A percentile compares a stretch with the other conserved stretches of the same genome.
These are phyloP conservation scores for Callionymus lyra DNA, from an alignment of 2,113 vertebrate species.

Conservation along the genomic window DNA sequence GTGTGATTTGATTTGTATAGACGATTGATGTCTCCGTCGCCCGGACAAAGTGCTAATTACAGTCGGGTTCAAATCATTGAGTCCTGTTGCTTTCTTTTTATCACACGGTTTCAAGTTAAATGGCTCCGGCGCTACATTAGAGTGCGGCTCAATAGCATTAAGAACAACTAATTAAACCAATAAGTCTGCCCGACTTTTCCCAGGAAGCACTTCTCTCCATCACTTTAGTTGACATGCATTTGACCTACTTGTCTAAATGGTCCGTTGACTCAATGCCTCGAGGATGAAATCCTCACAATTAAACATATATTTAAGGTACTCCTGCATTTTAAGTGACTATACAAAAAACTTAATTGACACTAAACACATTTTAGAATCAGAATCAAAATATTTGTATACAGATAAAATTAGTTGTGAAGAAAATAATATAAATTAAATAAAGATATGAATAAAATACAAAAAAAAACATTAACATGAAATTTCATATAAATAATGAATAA, in stretches of 20 bases:
- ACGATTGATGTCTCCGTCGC: constrained; percentile 17
- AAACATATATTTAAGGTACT: no score
- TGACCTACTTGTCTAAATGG: constrained; percentile 28
- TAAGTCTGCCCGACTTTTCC: constrained; percentile 23
- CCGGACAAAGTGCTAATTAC: constrained; percentile 21
- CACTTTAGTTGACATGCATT: constrained; percentile 16
- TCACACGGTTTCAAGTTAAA: constrained; percentile 34
- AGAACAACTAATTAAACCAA: constrained; percentile 41
- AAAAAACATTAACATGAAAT: no score
- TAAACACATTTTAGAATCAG: no score
- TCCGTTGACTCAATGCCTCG: neutral
- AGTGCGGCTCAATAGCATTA: constrained; percentile 38
- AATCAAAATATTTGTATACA: no score
- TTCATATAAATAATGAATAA: no score
- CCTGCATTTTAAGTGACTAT: no score
- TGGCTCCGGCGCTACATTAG: constrained; percentile 13
- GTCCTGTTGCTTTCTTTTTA: constrained; percentile 9
- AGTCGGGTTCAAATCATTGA: constrained; percentile 13
- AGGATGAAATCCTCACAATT: no score
- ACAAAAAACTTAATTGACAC: no score
- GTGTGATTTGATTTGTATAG: constrained; percentile 31
- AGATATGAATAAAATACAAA: no score
- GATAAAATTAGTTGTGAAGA: no score
- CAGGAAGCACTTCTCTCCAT: constrained; percentile 10
- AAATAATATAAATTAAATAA: no score